Percentiles rank a stretch among this genome's conserved stretches.
Conservation (phyloP, 2,113 vertebrate genomes). For the Psettodes erumei region DNA sequence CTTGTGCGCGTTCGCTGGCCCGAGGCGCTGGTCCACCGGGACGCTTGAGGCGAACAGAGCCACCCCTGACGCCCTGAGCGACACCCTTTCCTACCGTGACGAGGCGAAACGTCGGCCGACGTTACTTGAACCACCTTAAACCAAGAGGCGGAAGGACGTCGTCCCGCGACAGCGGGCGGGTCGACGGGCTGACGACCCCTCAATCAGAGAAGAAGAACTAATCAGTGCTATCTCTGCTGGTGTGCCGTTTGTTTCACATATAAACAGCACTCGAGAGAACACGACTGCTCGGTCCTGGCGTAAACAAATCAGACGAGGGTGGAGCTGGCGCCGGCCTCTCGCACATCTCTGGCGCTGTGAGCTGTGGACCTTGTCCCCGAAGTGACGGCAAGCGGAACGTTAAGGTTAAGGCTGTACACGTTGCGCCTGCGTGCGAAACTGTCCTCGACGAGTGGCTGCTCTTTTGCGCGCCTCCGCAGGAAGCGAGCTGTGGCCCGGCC, state of each 20-base stretch:
- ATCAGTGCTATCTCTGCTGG: background rate
- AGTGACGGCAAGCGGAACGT: background rate
- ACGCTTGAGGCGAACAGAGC: background rate
- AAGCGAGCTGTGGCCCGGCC: slow-evolving; percentile 22
- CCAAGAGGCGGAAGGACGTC: background rate
- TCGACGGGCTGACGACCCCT: background rate
- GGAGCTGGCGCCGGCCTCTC: background rate
- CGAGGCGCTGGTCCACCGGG: background rate
- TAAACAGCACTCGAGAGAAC: background rate
- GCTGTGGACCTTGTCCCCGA: background rate
- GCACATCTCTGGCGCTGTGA: background rate
- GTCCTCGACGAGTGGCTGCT: slow-evolving; percentile 62
- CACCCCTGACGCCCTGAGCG: background rate
- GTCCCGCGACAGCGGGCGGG: background rate
- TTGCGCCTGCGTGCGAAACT: slow-evolving; percentile 28
- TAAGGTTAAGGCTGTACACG: too few relatives aligned
- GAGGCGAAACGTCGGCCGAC: background rate
- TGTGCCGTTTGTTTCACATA: background rate
- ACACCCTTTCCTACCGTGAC: background rate
- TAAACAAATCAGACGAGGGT: background rate
- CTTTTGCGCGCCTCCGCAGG: slow-evolving; percentile 42
- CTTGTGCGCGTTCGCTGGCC: background rate
- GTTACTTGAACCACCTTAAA: too few relatives aligned
- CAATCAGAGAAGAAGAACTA: background rate
- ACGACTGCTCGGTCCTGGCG: background rate